Conservation (phyloP, 2,888 invertebrate genomes). For the Tubulanus polymorphus region DNA sequence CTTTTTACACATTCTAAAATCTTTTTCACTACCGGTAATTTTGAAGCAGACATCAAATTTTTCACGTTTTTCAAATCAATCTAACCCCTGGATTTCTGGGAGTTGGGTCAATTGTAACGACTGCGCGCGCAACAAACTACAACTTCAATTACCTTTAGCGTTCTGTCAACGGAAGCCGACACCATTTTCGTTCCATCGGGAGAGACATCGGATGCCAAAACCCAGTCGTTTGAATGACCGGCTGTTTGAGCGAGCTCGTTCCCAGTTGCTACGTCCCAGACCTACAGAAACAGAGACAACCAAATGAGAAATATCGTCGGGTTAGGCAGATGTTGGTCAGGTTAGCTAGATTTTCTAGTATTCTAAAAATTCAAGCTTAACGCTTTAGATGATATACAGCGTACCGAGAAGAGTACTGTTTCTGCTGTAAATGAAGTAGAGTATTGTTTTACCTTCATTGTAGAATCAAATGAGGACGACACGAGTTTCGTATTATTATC, state of each 20-base stretch:
- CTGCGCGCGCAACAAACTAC: too few relatives aligned
- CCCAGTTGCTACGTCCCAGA: neutral
- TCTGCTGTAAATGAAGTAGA: neutral
- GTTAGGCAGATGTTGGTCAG: neutral
- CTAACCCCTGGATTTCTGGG: too few relatives aligned
- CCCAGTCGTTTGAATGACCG: neutral
- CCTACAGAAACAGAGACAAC: neutral
- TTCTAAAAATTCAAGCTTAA: too few relatives aligned
- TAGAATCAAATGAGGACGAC: neutral
- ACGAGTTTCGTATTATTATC: neutral
- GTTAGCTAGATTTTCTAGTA: too few relatives aligned
- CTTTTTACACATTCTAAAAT: too few relatives aligned
- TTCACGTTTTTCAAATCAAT: too few relatives aligned
- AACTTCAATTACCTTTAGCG: neutral
- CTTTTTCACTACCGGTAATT: too few relatives aligned
- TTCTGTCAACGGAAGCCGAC: neutral
- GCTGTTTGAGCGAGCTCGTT: neutral
- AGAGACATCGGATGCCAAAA: neutral
- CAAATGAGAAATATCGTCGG: neutral
- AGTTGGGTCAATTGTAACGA: too few relatives aligned
- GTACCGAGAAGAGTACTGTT: too few relatives aligned
- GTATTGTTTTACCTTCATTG: neutral
- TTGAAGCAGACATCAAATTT: too few relatives aligned
- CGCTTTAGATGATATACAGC: too few relatives aligned
- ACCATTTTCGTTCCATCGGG: neutral